Evolutionary conservation across 2,888 invertebrate species (phyloP).

Genomic region (Fragum whitleyi): DNA sequence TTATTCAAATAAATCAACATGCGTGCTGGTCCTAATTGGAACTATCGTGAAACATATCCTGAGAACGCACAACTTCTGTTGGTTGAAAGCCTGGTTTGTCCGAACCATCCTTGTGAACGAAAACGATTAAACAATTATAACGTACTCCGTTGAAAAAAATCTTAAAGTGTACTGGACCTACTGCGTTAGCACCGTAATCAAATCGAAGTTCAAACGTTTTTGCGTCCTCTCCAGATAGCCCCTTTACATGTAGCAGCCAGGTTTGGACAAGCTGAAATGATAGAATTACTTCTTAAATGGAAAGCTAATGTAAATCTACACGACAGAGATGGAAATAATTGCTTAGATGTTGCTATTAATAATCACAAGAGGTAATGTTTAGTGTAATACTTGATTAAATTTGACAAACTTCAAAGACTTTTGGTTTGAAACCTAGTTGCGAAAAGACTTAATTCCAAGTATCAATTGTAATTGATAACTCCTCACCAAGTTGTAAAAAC

Average conservation of each 20-base stretch:
- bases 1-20: too few relatives aligned
- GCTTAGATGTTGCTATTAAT: neutral
- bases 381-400: neutral
- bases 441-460: neutral
- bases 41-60: too few relatives aligned
- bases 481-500: neutral
- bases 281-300: neutral
- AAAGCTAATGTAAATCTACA: neutral
- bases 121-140: too few relatives aligned
- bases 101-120: too few relatives aligned
- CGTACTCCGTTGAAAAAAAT: too few relatives aligned
- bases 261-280: neutral
- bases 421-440: neutral
- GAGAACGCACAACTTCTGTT: too few relatives aligned
- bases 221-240: neutral
- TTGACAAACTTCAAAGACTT: neutral
- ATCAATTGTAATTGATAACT: neutral
- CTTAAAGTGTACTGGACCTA: too few relatives aligned
- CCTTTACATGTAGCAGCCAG: constrained; percentile 1
- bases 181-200: too few relatives aligned
- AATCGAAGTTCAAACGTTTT: too few relatives aligned
- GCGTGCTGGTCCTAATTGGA: too few relatives aligned
- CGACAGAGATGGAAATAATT: neutral
- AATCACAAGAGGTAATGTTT: neutral
- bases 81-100: too few relatives aligned